phyloP scores from a whole-genome alignment of 2,888 invertebrate species.

The Netelia virgata region DNA sequence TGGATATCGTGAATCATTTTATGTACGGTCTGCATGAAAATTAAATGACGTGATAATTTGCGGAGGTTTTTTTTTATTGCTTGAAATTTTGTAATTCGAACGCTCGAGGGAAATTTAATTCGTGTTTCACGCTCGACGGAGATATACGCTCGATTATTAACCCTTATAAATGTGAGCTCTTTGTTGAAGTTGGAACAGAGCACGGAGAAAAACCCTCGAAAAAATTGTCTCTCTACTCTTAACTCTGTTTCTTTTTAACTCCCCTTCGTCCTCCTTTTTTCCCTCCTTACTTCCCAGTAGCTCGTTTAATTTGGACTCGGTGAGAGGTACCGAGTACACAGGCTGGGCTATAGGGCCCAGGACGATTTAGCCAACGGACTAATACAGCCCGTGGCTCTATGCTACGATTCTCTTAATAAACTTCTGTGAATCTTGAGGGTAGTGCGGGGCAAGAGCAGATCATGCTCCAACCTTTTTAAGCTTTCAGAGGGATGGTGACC shows the following conservation, averaged over 20 bases:
- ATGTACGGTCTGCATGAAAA: neutral
- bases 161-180: conserved; percentile 50
- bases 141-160: conserved; percentile 25
- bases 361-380: conserved; percentile 33
- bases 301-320: conserved; percentile 40
- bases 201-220: neutral
- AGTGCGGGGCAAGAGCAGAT: neutral
- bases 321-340: neutral
- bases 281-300: neutral
- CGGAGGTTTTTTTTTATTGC: neutral
- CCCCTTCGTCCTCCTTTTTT: conserved; percentile 3
- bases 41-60: neutral
- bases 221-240: conserved; percentile 23
- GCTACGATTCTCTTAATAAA: conserved; percentile 54
- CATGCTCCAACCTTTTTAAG: conserved; percentile 20
- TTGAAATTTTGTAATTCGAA: conserved; percentile 13
- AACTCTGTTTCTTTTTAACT: neutral
- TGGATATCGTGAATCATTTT: neutral
- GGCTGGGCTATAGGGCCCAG: conserved; percentile 21
- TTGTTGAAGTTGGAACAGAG: conserved; percentile 38
- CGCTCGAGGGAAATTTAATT: conserved; percentile 15
- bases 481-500: neutral
- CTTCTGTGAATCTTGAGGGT: conserved; percentile 11
- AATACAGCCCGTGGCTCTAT: conserved; percentile 20
- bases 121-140: neutral